Percentiles rank a stretch among this genome's conserved stretches.
These are phyloP conservation scores for Chunga burmeisteri DNA, from an alignment of 2,113 vertebrate genomes.

Conservation along the genomic window DNA sequence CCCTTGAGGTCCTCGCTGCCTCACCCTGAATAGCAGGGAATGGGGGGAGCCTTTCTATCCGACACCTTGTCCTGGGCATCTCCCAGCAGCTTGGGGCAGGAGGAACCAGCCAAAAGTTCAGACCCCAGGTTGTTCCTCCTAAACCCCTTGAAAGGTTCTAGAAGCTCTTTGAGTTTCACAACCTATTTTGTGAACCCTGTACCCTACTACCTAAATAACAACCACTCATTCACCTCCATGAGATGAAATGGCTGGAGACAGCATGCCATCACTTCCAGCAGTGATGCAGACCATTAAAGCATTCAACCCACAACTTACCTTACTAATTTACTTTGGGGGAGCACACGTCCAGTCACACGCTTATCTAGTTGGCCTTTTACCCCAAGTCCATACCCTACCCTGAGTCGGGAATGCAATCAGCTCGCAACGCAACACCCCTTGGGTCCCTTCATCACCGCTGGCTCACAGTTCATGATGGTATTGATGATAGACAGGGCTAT, in stretches of 20 bases:
- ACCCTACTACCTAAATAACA: accelerated
- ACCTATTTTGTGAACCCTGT: not conserved
- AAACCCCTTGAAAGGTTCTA: not conserved
- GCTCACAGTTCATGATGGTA: not conserved
- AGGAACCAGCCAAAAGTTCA: not conserved
- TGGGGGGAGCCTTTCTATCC: not conserved
- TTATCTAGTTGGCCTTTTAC: not conserved
- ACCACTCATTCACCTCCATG: not conserved
- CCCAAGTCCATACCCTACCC: not conserved
- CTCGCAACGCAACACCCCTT: not conserved
- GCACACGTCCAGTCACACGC: not conserved
- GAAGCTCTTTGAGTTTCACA: not conserved
- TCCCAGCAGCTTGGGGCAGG: not conserved
- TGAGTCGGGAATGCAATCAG: not conserved
- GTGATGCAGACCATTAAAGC: accelerated
- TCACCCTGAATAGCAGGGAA: not conserved
- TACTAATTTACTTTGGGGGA: not conserved
- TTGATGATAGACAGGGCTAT: accelerated
- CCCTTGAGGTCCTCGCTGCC: not conserved
- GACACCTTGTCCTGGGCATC: not conserved
- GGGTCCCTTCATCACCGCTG: not conserved
- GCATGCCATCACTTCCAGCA: not conserved
- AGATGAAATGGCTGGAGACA: not conserved
- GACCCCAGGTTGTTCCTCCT: not conserved
- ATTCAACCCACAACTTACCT: not conserved